phyloP scores from a whole-genome alignment of 1,140 invertebrate genomes.

The Anadara kagoshimensis region DNA sequence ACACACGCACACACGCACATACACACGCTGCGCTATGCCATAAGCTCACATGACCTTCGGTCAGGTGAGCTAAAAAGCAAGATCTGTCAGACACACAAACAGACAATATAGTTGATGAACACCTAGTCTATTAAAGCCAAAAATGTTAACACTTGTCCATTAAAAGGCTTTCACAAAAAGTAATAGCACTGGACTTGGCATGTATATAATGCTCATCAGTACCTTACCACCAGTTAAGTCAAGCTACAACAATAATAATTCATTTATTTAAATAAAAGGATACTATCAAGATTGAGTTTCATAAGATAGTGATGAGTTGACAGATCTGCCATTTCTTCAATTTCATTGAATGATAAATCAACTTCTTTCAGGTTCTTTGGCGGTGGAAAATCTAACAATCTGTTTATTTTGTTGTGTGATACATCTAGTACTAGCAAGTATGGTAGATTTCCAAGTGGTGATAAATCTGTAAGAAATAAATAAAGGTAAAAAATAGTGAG shows the following conservation, averaged over 20 bases:
- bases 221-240: not conserved
- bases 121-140: too few relatives aligned
- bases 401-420: constrained; percentile 70
- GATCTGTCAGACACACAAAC: too few relatives aligned
- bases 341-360: constrained; percentile 70
- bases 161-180: too few relatives aligned
- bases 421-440: constrained; percentile 69
- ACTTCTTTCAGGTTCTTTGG: constrained; percentile 69
- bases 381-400: constrained; percentile 68
- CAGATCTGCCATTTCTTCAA: constrained; percentile 67
- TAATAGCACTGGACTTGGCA: too few relatives aligned
- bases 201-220: too few relatives aligned
- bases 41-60: too few relatives aligned
- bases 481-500: not conserved
- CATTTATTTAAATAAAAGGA: constrained; percentile 46
- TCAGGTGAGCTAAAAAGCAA: too few relatives aligned
- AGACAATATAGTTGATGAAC: too few relatives aligned
- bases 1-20: too few relatives aligned
- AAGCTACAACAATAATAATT: not conserved
- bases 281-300: constrained; percentile 70
- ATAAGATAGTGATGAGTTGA: constrained; percentile 66
- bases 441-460: constrained; percentile 62
- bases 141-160: too few relatives aligned
- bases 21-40: too few relatives aligned
- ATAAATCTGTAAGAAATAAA: constrained; percentile 61